Evolutionary conservation across 2,113 vertebrate genomes (phyloP), one percentile per base, ranked within the genome.

Genomic region (Egretta garzetta): DNA sequence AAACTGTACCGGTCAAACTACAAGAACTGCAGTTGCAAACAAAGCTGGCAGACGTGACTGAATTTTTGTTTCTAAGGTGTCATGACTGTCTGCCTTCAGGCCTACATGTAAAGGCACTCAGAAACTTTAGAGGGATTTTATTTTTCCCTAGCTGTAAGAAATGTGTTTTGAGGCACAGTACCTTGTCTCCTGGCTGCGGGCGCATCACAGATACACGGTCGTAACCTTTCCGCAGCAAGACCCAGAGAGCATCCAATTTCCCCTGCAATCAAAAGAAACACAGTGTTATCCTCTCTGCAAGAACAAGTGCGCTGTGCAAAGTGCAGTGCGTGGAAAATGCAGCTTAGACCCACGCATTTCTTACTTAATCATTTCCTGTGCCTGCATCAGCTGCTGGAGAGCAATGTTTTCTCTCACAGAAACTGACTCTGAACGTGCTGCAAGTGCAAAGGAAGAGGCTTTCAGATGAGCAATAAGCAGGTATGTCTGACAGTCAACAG

Each of bases 181-280:
- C 99, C 99, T 99, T 99, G 97, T 99, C 99, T 96, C 99, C 99
- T 2, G 99, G 99, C 77, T 99, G 99, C 19, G 99, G 99, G 86
- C 99, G 98, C 99, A 99, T 99, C 77, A 99, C 98, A 1, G 99
- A 99, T 39, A 99, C 99, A 3, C 99, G 99, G 95, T 99, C 99
- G 7, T 99, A 99, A 45, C 99, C 99, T 97, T 99, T 99, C 96
- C 98, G 97, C 95, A 99, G 96, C 63, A 99, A 97, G 14, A 99
- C 98, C 99, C 99, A 99, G 90, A 99, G 96, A 58, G 99, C 99
- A 70, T 99, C 99, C 90, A 99, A 93, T 95, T 99, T 99, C 68
- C 99, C 99, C 99, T 99, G 96, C 16, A 97, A 97, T 24, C 60
- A 47, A 91, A 97, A 93, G 24, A 97, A 66, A 94, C 1, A 28